phyloP scores from a whole-genome alignment of 2,113 vertebrate species.

The Natator depressus region DNA sequence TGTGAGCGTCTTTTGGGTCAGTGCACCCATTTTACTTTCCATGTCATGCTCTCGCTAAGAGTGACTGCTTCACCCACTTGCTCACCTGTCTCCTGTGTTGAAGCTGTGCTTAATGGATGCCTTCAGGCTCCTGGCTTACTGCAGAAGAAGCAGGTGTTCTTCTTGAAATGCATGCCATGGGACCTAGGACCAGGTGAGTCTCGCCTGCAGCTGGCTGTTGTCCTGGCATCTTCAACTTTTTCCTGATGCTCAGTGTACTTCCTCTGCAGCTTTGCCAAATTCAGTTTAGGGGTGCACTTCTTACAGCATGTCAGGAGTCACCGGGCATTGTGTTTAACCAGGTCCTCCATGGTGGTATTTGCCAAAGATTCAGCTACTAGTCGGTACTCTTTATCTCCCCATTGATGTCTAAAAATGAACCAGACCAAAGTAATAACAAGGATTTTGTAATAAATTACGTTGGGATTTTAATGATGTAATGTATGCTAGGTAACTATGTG shows the following conservation, averaged over 20 bases:
- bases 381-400: no score
- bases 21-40: not conserved
- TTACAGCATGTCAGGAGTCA: not conserved
- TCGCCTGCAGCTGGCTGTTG: not conserved
- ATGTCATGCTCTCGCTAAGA: not conserved
- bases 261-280: not conserved
- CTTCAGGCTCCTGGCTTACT: not conserved
- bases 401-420: not conserved
- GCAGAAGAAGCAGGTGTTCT: not conserved
- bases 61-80: no score
- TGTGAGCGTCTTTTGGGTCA: not conserved
- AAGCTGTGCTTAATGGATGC: not conserved
- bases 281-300: not conserved
- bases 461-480: not conserved
- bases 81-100: not conserved
- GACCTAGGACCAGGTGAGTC: no score
- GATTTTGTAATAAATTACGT: not conserved
- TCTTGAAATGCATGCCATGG: not conserved
- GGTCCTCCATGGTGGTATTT: not conserved
- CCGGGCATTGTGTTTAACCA: no score
- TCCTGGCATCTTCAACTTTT: not conserved
- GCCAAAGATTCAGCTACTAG: not conserved
- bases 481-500: not conserved
- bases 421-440: not conserved
- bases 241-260: not conserved